Base-by-base conservation (phyloP, 2,888 invertebrate species). In the Cephonodes hylas region DNA sequence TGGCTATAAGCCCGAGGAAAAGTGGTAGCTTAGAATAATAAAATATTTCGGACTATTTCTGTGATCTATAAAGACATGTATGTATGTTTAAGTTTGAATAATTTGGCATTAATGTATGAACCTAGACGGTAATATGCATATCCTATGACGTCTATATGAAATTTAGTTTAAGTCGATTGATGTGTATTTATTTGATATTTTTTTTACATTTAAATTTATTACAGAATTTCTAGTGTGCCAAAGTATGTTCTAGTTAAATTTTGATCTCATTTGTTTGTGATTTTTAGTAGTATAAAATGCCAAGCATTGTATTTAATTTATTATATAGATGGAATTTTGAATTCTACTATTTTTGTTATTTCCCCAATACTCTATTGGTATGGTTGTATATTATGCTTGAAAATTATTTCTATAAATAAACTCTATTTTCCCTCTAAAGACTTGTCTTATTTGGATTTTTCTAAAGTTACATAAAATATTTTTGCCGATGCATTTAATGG, bases 261-360 rank as follows among this genome's bases (percentile, higher is more conserved):
- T 38, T 3, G 53, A 7, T 10, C 13, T 27, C 10, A n/a, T 53
- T 20, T 31, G 5, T 23, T n/a, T 53, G 2, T 53, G 31, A 53
- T 31, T 18, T 27, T 53, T n/a, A 1, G 8, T 27, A 25, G 27
- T 48, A 4, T 48, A n/a, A 53, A 53, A 53, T 53, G 53, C 53
- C 18, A 53, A 53, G 62, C 61, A 72, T 72, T 71, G n/a, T n/a
- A n/a, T n/a, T n/a, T n/a, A 74, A 75, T 73, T 67, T 56, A 18
- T 31, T 38, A 27, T 59, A 56, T 38, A 25, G 23, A 60, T 25
- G 38, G 42, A 60, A 60, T 60, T 31, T 53, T 31, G 27, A 53
- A n/a, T 63, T 62, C 38, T 53, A 56, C 22, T 60, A 6, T 42
- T 58, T 59, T 56, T 68, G 62, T 62, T 18, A 58, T 58, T 25